phyloP scores from a whole-genome alignment of 2,888 invertebrate genomes.

The Morpho achilles region DNA sequence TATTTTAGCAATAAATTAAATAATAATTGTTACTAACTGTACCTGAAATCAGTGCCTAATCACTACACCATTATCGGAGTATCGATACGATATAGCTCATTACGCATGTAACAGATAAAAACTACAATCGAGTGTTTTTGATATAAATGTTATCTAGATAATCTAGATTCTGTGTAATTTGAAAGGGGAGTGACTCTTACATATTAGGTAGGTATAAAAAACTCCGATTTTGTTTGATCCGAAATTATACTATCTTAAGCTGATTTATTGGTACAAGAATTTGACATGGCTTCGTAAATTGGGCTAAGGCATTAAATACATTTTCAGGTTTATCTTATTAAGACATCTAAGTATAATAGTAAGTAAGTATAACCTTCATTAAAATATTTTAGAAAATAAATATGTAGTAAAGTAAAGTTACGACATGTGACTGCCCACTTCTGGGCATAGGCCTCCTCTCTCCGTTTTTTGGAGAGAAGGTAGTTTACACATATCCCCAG shows the following conservation, averaged over 20 bases:
- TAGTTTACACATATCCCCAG: too few relatives aligned
- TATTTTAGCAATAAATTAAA: too few relatives aligned
- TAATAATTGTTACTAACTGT: slow-evolving; percentile 19
- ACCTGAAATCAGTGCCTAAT: slow-evolving; percentile 42
- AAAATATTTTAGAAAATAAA: background rate
- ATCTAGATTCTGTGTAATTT: slow-evolving; percentile 9
- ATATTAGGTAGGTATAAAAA: background rate
- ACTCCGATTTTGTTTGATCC: too few relatives aligned
- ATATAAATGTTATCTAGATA: slow-evolving; percentile 10
- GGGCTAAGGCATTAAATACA: too few relatives aligned
- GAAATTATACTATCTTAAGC: too few relatives aligned
- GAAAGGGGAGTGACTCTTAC: slow-evolving; percentile 10
- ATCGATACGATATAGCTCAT: slow-evolving; percentile 24
- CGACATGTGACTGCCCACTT: too few relatives aligned
- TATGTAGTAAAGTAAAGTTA: background rate
- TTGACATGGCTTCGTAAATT: background rate
- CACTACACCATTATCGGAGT: slow-evolving; percentile 35
- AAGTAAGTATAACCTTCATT: too few relatives aligned
- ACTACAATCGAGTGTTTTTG: slow-evolving; percentile 16
- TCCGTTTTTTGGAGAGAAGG: too few relatives aligned
- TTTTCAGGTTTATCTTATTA: too few relatives aligned
- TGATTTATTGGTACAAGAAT: background rate
- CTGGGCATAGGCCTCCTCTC: too few relatives aligned
- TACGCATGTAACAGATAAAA: slow-evolving; percentile 24
- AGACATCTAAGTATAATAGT: too few relatives aligned